Base-by-base conservation (phyloP, 2,113 vertebrate species). In the Notarius lentiginosus region DNA sequence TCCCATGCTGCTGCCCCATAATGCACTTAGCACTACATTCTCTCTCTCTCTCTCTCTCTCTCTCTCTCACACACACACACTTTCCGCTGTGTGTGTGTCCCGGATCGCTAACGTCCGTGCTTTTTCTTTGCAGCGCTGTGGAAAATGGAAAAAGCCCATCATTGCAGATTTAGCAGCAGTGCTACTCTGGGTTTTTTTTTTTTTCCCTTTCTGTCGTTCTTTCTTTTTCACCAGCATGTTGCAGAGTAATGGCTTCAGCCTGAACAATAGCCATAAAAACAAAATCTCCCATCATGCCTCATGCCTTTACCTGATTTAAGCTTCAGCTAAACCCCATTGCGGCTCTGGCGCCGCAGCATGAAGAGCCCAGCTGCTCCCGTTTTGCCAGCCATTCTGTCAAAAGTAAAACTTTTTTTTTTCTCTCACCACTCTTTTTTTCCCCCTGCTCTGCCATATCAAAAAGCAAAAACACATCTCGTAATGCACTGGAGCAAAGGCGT, bases 191-290 rank as follows among this genome's bases (percentile, higher is more conserved):
- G 34, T 63, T 47, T 24, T 34, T 55, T 49, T 27, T 77, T 84
- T 49, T 49, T 1, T 15, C 22, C 20, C 9, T 24, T 76, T 77
- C 15, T 8, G 27, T 56, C 24, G 47, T 47, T 61, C 5, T 22
- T 17, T 79, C 9, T 27, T 61, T 81, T 83, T 17, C 20, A 34
- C 12, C 41, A 76, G 79, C 80, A 12, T 82, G 68, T 76, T 82
- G 66, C 49, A 24, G 75, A 51, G 75, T 84, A 88, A 79, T 27
- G 15, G 41, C 41, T 83, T 24, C 22, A 4, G 27, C 80, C 41
- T 82, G 79, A 87, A 90, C 82, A 85, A 85, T 87, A 80, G n/a
- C 61, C 80, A 82, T 82, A 86, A 86, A 88, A 70, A 88, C 76
- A 85, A 66, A 87, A 86, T 83, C 63, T 56, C 82, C 70, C 85